Percentiles rank a stretch among this genome's conserved stretches.
These are phyloP conservation scores for Botrylloides violaceus DNA, from an alignment of 23 tunicate genomes.

Conservation along the genomic window DNA sequence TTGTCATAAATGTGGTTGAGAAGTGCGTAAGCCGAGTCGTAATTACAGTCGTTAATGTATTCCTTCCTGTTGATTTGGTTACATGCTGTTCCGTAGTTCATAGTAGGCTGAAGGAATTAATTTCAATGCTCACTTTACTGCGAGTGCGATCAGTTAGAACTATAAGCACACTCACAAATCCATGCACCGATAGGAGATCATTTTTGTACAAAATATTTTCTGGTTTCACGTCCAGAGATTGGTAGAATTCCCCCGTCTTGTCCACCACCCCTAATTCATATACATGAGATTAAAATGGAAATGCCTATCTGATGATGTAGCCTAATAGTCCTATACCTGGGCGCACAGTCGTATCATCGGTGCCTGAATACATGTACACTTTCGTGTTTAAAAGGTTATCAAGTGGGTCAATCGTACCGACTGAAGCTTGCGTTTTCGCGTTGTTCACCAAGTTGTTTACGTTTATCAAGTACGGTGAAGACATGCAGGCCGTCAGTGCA, in stretches of 20 bases:
- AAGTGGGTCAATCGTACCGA: constrained; percentile 20
- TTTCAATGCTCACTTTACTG: background rate
- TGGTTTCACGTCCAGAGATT: constrained; percentile 22
- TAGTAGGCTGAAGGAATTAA: constrained; percentile 63
- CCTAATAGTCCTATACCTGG: constrained; percentile 31
- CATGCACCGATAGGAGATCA: constrained; percentile 35
- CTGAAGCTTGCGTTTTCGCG: constrained; percentile 20
- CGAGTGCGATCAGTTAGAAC: too few species aligned
- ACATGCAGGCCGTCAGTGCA: constrained; percentile 69
- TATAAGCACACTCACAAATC: constrained; percentile 71
- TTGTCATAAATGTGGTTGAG: constrained; percentile 39
- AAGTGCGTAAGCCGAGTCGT: constrained; percentile 50
- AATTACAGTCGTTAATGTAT: constrained; percentile 63
- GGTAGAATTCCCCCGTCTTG: constrained; percentile 41
- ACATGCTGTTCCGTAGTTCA: constrained; percentile 47
- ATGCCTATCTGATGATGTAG: too few species aligned
- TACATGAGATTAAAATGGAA: too few species aligned
- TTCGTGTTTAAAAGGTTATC: constrained; percentile 27
- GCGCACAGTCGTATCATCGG: constrained; percentile 30
- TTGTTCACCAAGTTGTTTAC: constrained; percentile 22
- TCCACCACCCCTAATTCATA: constrained; percentile 49
- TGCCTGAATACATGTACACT: constrained; percentile 59
- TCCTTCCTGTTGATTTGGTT: constrained; percentile 10
- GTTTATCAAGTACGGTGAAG: constrained; percentile 38
- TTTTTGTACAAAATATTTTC: constrained; percentile 33